Evolutionary conservation across 2,113 vertebrate genomes (phyloP).

Genomic region (Monarcha castaneiventris): DNA sequence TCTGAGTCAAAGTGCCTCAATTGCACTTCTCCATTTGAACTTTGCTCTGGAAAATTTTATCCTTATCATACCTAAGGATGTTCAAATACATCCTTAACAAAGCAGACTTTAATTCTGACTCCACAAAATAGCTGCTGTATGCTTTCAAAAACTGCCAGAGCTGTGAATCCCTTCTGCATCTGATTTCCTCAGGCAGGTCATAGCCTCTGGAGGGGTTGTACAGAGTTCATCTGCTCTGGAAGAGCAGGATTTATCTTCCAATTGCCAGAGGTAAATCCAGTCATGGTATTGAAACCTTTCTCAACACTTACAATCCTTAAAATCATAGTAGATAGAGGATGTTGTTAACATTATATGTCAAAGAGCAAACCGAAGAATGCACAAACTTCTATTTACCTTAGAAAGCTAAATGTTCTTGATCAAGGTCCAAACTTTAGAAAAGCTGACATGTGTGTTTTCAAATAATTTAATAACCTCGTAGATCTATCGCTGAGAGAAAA

Average conservation of each 20-base stretch:
- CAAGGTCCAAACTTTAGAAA: constrained; percentile 70
- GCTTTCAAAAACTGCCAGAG: constrained; percentile 63
- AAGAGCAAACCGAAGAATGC: constrained; percentile 9
- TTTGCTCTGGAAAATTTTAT: constrained; percentile 47
- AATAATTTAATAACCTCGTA: constrained; percentile 26
- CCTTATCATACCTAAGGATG: too few relatives aligned
- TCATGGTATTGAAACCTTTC: constrained; percentile 18
- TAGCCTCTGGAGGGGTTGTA: constrained; percentile 46
- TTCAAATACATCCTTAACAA: constrained; percentile 65
- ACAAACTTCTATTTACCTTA: constrained; percentile 56
- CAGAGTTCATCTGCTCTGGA: constrained; percentile 42
- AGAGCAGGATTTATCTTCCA: constrained; percentile 74
- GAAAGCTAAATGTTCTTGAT: constrained; percentile 65
- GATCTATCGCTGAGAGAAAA: constrained; percentile 72
- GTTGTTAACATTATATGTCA: constrained; percentile 51
- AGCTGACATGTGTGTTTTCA: constrained; percentile 45
- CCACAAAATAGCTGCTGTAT: constrained; percentile 12
- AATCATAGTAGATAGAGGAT: constrained; percentile 33
- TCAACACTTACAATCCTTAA: constrained; percentile 52
- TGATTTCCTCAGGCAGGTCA: constrained; percentile 54
- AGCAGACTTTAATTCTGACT: constrained; percentile 62
- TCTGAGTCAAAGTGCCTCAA: constrained; percentile 58
- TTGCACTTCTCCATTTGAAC: constrained; percentile 63
- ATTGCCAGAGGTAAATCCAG: constrained; percentile 54
- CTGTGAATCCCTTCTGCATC: constrained; percentile 56